Base-by-base conservation (phyloP, 2,888 invertebrate genomes). In the Mesoligia furuncula region DNA sequence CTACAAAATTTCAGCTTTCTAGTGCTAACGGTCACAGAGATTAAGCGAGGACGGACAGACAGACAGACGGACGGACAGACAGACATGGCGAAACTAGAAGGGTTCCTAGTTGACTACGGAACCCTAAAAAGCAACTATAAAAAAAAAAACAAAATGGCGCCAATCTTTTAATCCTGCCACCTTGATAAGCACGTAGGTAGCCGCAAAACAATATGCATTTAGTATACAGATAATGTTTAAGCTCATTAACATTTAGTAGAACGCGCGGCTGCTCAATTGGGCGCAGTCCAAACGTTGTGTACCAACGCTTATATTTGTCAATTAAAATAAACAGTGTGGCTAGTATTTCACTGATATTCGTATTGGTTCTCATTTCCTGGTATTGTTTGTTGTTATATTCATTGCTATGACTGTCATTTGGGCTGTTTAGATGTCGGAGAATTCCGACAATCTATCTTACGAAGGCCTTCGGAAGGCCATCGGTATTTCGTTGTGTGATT, bases 161-260 rank as follows among this genome's bases (percentile, higher is more conserved):
- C 15, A 6, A 69, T 70, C 39, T 78, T 78, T 62, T 45, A 78
- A 64, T 77, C 45, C 45, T 36, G 1, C 59, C 27, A 68, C 78
- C 31, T 54, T 31, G 39, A 24, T 73, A 70, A 64, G 54, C 24
- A 66, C 36, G 67, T 13, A 66, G 27, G 67, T 13, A 66, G 27
- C 59, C 31, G 15, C 79, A n/a, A 69, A 75, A 74, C 54, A 80
- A 73, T 79, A 85, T 80, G 73, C 70, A 81, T 85, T 72, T 79
- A 79, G 61, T 61, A 68, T 45, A 24, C 20, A 75, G 72, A 73
- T 87, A 83, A 84, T 81, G 71, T 65, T 39, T 64, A 75, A 83
- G 72, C 76, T 80, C 77, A 88, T 85, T 85, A 85, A 65, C 80
- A 81, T 85, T 88, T 76, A 81, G 80, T 81, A 61, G 67, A 36